phyloP scores from a whole-genome alignment of 2,888 invertebrate species.

The Siphonodentalium dalli region DNA sequence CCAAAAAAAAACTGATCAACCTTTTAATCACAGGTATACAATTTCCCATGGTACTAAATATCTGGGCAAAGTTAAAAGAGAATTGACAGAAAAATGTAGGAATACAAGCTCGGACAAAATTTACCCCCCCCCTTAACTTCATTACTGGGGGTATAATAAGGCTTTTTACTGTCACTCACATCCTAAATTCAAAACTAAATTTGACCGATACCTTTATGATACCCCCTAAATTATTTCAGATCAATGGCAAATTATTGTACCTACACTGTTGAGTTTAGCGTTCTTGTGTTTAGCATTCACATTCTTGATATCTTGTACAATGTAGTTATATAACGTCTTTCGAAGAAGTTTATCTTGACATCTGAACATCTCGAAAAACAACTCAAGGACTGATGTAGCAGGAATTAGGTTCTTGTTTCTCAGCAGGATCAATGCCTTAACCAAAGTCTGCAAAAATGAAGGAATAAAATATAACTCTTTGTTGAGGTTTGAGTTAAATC shows the following conservation, averaged over 20 bases:
- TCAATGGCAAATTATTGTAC: constrained; percentile 13
- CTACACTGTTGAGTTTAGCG: constrained; percentile 79
- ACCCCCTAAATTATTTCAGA: too few relatives aligned
- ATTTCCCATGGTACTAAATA: too few relatives aligned
- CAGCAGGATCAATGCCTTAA: constrained; percentile 89
- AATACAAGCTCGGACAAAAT: too few relatives aligned
- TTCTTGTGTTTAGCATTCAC: constrained; percentile 93
- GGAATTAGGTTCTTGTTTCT: constrained; percentile 90
- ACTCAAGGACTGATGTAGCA: constrained; percentile 83
- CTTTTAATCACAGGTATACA: too few relatives aligned
- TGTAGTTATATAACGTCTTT: constrained; percentile 87
- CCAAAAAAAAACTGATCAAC: too few relatives aligned
- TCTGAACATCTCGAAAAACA: constrained; percentile 89
- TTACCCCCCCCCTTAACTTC: too few relatives aligned
- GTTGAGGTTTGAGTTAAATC: not conserved
- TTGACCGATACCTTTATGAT: too few relatives aligned
- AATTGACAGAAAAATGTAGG: too few relatives aligned
- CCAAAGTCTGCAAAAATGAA: constrained; percentile 73
- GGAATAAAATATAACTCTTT: constrained; percentile 1
- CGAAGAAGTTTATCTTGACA: constrained; percentile 90
- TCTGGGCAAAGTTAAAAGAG: too few relatives aligned
- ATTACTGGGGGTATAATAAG: too few relatives aligned
- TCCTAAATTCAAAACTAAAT: too few relatives aligned
- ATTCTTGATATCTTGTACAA: constrained; percentile 93
- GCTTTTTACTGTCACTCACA: too few relatives aligned